Conservation (phyloP, 2,113 vertebrate species). For the Tapirus terrestris region DNA sequence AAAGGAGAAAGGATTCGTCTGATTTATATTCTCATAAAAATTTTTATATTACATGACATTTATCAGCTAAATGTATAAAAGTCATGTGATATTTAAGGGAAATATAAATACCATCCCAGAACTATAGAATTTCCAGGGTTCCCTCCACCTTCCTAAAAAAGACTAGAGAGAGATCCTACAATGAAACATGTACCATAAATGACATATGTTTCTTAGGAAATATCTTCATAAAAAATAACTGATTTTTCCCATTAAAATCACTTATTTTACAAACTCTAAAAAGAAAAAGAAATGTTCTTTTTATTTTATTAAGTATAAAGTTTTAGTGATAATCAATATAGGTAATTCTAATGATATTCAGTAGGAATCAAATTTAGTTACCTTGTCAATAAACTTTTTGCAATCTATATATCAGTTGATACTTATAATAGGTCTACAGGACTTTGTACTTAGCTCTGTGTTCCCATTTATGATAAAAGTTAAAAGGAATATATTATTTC, state of each 20-base stretch:
- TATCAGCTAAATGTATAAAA: background rate
- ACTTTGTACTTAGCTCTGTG: background rate
- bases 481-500: background rate
- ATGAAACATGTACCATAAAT: background rate
- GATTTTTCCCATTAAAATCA: background rate
- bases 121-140: background rate
- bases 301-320: background rate
- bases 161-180: background rate
- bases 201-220: background rate
- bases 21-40: background rate
- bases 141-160: background rate
- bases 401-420: background rate
- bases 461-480: background rate
- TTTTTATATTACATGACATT: slow-evolving; percentile 8
- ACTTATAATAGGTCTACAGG: background rate
- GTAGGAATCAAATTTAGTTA: background rate
- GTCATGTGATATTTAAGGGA: background rate
- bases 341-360: background rate
- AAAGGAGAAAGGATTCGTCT: background rate
- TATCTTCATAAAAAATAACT: background rate
- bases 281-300: background rate
- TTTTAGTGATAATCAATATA: slow-evolving; percentile 37
- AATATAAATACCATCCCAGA: background rate
- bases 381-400: background rate
- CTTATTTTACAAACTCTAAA: background rate